Evolutionary conservation across 2,888 invertebrate species (phyloP).

Genomic region (Brachycybe producta): DNA sequence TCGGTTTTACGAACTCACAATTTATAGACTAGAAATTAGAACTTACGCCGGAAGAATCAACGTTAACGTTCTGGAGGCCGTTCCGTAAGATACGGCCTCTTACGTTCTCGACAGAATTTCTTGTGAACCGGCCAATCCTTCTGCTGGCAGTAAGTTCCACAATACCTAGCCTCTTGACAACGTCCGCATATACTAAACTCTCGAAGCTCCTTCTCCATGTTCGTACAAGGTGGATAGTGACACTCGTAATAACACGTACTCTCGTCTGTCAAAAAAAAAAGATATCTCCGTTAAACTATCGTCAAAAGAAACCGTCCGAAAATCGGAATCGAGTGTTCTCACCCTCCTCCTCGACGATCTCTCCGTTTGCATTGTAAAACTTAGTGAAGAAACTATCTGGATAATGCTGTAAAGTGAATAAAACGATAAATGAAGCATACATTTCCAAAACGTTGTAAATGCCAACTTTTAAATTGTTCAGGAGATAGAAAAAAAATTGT

Average conservation of each 20-base stretch:
- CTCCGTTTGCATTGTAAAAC: slow-evolving; percentile 35
- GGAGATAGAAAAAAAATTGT: no score
- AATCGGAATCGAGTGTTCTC: slow-evolving; percentile 8
- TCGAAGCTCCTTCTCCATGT: slow-evolving; percentile 38
- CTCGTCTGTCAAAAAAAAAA: slow-evolving; percentile 27
- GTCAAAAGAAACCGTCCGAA: slow-evolving; percentile 1
- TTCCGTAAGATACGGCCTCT: slow-evolving; percentile 27
- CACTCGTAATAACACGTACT: slow-evolving; percentile 39
- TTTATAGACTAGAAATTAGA: no score
- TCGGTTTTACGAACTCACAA: no score
- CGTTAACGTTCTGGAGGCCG: slow-evolving; percentile 31
- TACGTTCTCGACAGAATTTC: slow-evolving; percentile 34
- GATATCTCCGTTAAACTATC: neutral
- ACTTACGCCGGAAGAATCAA: no score
- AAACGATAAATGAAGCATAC: no score
- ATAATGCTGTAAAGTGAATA: slow-evolving; percentile 28
- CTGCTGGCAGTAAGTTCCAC: slow-evolving; percentile 38
- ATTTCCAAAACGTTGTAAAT: no score
- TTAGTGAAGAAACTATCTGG: slow-evolving; percentile 31
- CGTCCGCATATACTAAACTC: slow-evolving; percentile 42
- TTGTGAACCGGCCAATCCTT: slow-evolving; percentile 39
- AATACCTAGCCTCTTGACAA: slow-evolving; percentile 38
- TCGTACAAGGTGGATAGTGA: slow-evolving; percentile 40
- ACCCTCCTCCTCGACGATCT: slow-evolving; percentile 33
- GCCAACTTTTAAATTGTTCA: no score